Conservation (phyloP, 2,797 vertebrate genomes). For the Glossophaga mutica region DNA sequence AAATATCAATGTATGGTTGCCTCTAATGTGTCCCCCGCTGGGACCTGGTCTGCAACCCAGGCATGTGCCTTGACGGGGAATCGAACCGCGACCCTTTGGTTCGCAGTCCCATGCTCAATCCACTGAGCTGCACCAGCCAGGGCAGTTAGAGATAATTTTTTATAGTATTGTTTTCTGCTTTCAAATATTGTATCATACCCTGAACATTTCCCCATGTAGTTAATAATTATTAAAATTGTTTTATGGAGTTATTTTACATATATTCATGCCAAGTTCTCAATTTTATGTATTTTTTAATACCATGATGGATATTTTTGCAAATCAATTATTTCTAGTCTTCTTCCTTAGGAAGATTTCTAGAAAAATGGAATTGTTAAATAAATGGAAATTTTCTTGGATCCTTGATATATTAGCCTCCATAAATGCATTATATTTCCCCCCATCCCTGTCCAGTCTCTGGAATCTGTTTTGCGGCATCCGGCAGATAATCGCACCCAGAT, state of each 20-base stretch:
- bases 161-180: background rate
- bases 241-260: background rate
- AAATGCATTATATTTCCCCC: background rate
- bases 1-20: too few relatives aligned
- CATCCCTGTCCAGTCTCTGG: conserved; percentile 82
- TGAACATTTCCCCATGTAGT: background rate
- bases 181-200: background rate
- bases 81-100: too few relatives aligned
- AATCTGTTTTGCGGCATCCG: conserved; percentile 93
- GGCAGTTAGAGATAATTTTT: conserved; percentile 1
- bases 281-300: background rate
- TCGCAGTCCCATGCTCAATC: too few relatives aligned
- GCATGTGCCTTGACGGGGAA: too few relatives aligned
- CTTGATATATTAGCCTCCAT: background rate
- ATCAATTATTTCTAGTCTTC: background rate
- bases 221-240: background rate
- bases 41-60: too few relatives aligned
- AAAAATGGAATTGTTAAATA: background rate
- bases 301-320: background rate
- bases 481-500: conserved; percentile 98
- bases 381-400: background rate
- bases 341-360: background rate
- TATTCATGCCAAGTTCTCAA: background rate
- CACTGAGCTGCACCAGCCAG: too few relatives aligned
- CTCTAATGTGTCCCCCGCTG: too few relatives aligned